phyloP scores from a whole-genome alignment of 1,140 invertebrate genomes.

The Drosophila bipectinata region DNA sequence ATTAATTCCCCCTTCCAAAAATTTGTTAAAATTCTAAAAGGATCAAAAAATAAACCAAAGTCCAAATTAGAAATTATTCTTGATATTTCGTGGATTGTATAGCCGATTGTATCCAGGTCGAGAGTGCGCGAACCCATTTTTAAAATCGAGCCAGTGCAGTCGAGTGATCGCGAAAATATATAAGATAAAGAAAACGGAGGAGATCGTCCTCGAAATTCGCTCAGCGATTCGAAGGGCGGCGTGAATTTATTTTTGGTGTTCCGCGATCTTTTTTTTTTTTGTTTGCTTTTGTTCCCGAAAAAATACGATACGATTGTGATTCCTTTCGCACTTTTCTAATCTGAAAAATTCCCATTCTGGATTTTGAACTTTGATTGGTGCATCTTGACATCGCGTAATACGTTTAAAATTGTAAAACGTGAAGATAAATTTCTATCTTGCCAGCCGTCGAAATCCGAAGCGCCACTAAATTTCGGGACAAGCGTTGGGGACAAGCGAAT shows the following conservation, averaged over 20 bases:
- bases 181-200: conserved; percentile 44
- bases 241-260: conserved; percentile 64
- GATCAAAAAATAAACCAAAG: conserved; percentile 75
- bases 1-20: conserved; percentile 65
- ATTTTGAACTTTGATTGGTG: conserved; percentile 39
- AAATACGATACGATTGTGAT: conserved; percentile 36
- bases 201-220: conserved; percentile 45
- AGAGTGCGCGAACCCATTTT: conserved; percentile 1
- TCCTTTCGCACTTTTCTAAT: conserved; percentile 42
- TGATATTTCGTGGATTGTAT: conserved; percentile 67
- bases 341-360: conserved; percentile 31
- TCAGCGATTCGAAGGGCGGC: conserved; percentile 56
- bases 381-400: conserved; percentile 22
- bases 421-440: conserved; percentile 19
- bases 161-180: conserved; percentile 52
- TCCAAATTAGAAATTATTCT: conserved; percentile 70
- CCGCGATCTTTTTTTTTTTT: conserved; percentile 58
- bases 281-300: conserved; percentile 52
- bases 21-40: conserved; percentile 81
- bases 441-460: not conserved
- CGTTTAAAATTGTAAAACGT: conserved; percentile 39
- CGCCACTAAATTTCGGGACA: conserved; percentile 6
- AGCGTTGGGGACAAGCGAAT: conserved; percentile 12
- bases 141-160: conserved; percentile 43
- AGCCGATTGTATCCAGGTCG: conserved; percentile 45